Percentiles rank a stretch among this genome's conserved stretches.
Conservation (phyloP, 2,797 vertebrate genomes). For the Ibycter americanus region DNA sequence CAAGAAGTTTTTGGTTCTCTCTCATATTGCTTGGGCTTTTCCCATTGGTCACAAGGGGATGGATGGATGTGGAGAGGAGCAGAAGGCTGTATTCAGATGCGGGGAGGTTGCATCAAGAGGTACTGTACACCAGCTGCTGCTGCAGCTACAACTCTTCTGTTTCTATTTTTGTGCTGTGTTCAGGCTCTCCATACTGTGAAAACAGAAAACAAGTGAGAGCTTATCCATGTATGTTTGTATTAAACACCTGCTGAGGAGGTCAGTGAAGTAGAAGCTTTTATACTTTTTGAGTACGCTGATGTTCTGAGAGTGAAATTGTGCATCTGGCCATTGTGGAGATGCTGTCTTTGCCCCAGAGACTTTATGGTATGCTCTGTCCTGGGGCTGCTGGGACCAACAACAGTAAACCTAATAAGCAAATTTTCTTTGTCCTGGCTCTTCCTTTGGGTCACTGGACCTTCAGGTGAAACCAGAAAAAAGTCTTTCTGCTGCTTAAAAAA, state of each 20-base stretch:
- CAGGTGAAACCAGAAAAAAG: background rate
- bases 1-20: slow-evolving; percentile 80
- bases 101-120: slow-evolving; percentile 74
- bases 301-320: background rate
- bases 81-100: slow-evolving; percentile 35
- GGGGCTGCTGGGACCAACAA: background rate
- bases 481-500: background rate
- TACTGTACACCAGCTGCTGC: slow-evolving; percentile 60
- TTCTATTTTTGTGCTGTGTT: background rate
- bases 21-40: slow-evolving; percentile 82
- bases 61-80: slow-evolving; percentile 71
- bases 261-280: background rate
- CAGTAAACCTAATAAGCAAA: background rate
- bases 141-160: background rate
- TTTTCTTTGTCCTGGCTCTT: background rate
- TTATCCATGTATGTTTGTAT: background rate
- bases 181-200: background rate
- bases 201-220: background rate
- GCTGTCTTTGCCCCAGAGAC: background rate
- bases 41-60: slow-evolving; percentile 74
- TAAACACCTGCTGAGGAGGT: background rate
- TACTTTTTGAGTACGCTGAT: rapidly evolving
- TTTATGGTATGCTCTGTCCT: background rate
- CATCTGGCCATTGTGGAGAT: background rate
- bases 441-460: background rate